These are phyloP conservation scores for Gymnosoma rotundatum DNA, from an alignment of 2,888 invertebrate genomes.

Conservation along the genomic window DNA sequence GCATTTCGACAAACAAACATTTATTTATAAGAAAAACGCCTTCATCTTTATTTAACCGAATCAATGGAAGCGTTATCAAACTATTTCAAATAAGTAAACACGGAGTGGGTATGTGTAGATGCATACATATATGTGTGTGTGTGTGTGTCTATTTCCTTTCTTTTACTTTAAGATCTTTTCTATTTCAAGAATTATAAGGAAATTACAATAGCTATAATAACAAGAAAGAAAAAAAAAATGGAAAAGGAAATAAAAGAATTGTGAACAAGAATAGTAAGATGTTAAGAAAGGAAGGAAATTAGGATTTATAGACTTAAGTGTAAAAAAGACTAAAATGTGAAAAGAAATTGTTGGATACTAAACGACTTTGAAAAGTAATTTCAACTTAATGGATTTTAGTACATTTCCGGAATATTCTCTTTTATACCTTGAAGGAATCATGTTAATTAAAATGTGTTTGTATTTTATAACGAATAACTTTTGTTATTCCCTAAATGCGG, in stretches of 20 bases:
- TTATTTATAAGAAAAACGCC: constrained; percentile 8
- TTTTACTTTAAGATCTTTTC: constrained; percentile 31
- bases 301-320: constrained; percentile 51
- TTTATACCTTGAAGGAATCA: too few species aligned
- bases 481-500: too few species aligned
- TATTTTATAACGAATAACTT: too few species aligned
- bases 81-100: constrained; percentile 11
- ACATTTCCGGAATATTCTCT: too few species aligned
- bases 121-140: neutral
- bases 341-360: neutral
- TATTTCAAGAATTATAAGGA: constrained; percentile 54
- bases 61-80: neutral
- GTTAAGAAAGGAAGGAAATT: constrained; percentile 38
- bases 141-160: neutral
- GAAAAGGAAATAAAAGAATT: constrained; percentile 16
- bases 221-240: neutral
- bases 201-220: constrained; percentile 35
- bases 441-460: too few species aligned
- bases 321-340: constrained; percentile 26
- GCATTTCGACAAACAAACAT: constrained; percentile 38
- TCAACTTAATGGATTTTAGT: neutral
- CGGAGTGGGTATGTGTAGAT: neutral
- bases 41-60: constrained; percentile 8
- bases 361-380: neutral
- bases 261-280: constrained; percentile 15